Evolutionary conservation across 1,140 invertebrate genomes (phyloP), one percentile per base, ranked within the genome.

Genomic region (Mycetomoellerius zeteki): DNA sequence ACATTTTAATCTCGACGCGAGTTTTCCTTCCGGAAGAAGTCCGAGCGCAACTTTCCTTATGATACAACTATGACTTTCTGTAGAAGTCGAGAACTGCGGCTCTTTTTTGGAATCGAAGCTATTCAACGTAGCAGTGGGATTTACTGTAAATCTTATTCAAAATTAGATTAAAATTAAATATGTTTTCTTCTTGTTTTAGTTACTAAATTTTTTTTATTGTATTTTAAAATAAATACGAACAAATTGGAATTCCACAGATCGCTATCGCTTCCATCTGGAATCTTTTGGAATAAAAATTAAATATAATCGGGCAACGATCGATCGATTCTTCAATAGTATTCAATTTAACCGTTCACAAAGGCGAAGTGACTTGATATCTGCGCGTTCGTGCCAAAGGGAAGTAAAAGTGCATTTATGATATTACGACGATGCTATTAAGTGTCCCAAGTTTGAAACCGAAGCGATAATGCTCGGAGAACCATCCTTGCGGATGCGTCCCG

Each of bases 401-500:
- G 47, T 64, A 77, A 89, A 89, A 87, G 82, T 65, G 69, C 77
- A 67, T 82, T 89, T 89, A 64, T 69, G 33, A 65, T 60, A 72
- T 72, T 72, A 72, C 52, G 72, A 69, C 43, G 72, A 43, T 67
- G 37, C 77, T 72, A 84, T 90, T 90, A 90, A 90, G 78, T 89
- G 64, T 62, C 27, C 58, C 47, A 85, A 88, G 80, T 87, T 85
- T 10, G 62, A 76, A 52, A 30, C 52, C 30, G 73, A 37, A 27
- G 52, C 86, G 86, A 87, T 90, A 85, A 84, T 82, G 52, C 86
- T 27, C 54, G 65, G 30, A 10, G 10, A 84, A n/a, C 69, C 30
- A 30, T 78, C 21, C 54, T 30, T 50, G 65, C 30, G 76, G 71
- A 76, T 89, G 84, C 77, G 81, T 72, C 52, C 69, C 77, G 19